phyloP scores from a whole-genome alignment of 2,888 invertebrate genomes.

The Oligia latruncula region DNA sequence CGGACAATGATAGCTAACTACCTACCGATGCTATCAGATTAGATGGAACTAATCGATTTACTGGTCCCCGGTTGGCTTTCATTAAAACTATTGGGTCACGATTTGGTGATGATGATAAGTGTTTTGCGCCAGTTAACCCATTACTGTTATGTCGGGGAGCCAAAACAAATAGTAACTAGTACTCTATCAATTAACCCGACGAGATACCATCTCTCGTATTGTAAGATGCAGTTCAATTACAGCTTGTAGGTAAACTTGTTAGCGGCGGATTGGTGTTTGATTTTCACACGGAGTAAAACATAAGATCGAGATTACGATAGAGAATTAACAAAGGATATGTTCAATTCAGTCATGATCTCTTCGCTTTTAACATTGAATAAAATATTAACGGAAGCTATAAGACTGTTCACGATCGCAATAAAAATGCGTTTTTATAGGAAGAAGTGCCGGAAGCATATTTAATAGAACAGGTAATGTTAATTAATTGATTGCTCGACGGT shows the following conservation, averaged over 20 bases:
- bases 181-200: conserved; percentile 62
- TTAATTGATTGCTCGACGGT: conserved; percentile 31
- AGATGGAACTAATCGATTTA: conserved; percentile 86
- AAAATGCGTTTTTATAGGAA: conserved; percentile 19
- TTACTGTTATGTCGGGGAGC: conserved; percentile 67
- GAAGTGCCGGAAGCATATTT: conserved; percentile 22
- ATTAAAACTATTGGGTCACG: conserved; percentile 85
- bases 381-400: conserved; percentile 8
- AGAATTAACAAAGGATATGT: conserved; percentile 34
- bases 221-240: conserved; percentile 64
- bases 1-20: conserved; percentile 85
- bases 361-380: conserved; percentile 1
- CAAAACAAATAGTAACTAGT: conserved; percentile 64
- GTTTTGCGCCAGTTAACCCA: conserved; percentile 72
- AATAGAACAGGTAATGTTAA: conserved; percentile 37
- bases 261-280: conserved; percentile 45
- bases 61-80: conserved; percentile 79
- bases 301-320: conserved; percentile 48
- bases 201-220: conserved; percentile 61
- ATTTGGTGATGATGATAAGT: conserved; percentile 77
- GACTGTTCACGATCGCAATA: not conserved
- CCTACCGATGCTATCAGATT: conserved; percentile 81
- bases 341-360: conserved; percentile 24
- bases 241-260: conserved; percentile 60
- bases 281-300: conserved; percentile 55